phyloP scores from a whole-genome alignment of 1,140 invertebrate species.

The Drosophila truncata region DNA sequence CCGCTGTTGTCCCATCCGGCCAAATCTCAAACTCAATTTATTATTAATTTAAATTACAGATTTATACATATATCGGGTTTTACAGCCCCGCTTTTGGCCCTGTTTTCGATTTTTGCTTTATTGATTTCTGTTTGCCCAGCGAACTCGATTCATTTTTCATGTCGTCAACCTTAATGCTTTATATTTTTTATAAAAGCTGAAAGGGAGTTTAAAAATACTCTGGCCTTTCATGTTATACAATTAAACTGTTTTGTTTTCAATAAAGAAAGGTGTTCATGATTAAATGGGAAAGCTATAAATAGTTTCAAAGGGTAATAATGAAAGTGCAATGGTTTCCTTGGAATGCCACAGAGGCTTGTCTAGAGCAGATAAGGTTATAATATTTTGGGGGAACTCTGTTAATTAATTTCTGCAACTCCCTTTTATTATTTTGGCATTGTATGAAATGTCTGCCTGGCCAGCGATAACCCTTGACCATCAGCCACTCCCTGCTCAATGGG shows the following conservation, averaged over 20 bases:
- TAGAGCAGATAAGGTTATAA: not conserved
- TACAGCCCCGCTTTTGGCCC: constrained; percentile 10
- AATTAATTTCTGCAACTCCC: not conserved
- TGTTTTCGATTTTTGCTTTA: constrained; percentile 18
- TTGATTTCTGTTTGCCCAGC: constrained; percentile 7
- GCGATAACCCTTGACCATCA: constrained; percentile 7
- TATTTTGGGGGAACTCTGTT: not conserved
- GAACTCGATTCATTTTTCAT: constrained; percentile 11
- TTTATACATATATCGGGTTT: constrained; percentile 8
- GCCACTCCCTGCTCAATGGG: not conserved
- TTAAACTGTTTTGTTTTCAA: not conserved
- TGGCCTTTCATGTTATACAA: constrained; percentile 2
- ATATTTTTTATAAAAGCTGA: not conserved
- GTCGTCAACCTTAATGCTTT: constrained; percentile 12
- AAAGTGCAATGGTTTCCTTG: not conserved
- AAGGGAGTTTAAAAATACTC: constrained; percentile 11
- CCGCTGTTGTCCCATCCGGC: constrained; percentile 34
- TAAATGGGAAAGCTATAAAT: not conserved
- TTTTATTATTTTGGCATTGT: too few species aligned
- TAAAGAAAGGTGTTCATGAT: constrained; percentile 13
- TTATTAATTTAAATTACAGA: constrained; percentile 40
- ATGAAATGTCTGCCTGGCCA: not conserved
- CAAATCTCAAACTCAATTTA: constrained; percentile 26
- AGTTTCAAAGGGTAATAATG: not conserved
- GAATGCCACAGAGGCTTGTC: not conserved